These are phyloP conservation scores for Cyphotilapia sp. DNA, from an alignment of 2,113 vertebrate genomes.

Conservation along the genomic window DNA sequence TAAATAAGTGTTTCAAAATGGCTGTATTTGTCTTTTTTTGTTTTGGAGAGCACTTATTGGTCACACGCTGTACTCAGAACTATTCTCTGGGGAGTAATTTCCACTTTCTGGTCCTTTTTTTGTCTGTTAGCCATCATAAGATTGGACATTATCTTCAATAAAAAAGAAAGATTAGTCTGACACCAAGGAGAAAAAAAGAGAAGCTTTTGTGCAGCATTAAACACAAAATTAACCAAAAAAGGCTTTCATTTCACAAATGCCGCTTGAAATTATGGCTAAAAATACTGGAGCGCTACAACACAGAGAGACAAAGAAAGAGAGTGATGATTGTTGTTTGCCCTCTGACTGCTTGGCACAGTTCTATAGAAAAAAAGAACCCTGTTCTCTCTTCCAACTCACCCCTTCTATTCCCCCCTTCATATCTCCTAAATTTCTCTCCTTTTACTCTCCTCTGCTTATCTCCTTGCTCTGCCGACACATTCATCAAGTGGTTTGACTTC, in stretches of 20 bases:
- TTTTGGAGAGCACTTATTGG: background rate
- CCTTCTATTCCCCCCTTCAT: background rate
- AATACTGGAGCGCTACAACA: background rate
- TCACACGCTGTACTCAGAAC: background rate
- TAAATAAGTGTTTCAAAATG: background rate
- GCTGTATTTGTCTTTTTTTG: background rate
- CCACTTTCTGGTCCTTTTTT: background rate
- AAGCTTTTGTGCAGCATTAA: background rate
- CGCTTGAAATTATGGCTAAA: background rate
- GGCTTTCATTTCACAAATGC: background rate
- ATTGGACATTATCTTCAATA: background rate
- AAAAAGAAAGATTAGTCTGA: background rate
- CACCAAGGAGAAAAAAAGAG: background rate
- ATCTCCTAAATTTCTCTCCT: background rate
- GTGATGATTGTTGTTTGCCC: conserved; percentile 11
- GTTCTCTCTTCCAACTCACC: background rate
- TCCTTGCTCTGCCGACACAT: conserved; percentile 23
- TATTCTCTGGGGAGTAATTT: background rate
- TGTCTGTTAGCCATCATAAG: background rate
- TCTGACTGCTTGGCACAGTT: conserved; percentile 36
- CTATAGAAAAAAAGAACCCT: background rate
- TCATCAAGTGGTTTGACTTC: conserved; percentile 41
- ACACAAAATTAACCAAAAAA: background rate
- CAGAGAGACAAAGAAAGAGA: background rate
- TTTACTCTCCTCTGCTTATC: conserved; percentile 23